Percentiles rank a stretch among this genome's conserved stretches.
phyloP scores from a whole-genome alignment of 1,140 invertebrate genomes.

The Fragariocoptes setiger region DNA sequence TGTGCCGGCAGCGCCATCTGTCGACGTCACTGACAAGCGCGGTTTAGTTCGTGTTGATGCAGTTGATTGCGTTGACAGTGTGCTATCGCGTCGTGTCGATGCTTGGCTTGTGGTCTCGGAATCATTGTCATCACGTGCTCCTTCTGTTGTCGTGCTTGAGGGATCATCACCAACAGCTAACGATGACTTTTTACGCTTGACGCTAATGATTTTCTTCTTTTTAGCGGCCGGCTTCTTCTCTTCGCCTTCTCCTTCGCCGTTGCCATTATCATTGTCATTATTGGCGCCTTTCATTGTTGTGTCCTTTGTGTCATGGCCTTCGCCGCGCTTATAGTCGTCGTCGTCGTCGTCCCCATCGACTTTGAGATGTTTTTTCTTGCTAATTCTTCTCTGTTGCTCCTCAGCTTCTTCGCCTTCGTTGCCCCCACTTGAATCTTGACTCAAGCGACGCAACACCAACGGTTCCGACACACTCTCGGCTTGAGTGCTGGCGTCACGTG shows the following conservation, averaged over 20 bases:
- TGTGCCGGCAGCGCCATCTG: neutral
- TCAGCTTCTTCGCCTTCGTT: constrained; percentile 16
- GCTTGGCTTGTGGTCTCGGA: no score
- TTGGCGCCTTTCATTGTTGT: neutral
- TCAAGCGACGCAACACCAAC: no score
- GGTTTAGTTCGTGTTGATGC: no score
- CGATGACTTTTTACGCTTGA: constrained; percentile 4
- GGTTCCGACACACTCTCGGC: no score
- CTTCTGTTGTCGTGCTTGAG: constrained; percentile 1
- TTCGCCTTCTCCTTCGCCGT: constrained; percentile 2
- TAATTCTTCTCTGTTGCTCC: no score
- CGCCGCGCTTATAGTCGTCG: neutral
- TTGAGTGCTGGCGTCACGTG: no score
- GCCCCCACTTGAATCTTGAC: no score
- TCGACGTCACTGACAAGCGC: no score
- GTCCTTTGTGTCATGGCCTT: constrained; percentile 1
- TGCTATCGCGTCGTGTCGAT: no score
- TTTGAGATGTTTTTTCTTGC: neutral
- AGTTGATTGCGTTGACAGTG: no score
- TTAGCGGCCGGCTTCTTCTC: no score
- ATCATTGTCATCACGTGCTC: constrained; percentile 3
- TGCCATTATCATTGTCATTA: neutral
- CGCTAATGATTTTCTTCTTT: no score
- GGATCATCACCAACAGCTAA: constrained; percentile 7
- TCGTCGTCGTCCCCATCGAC: constrained; percentile 4